Percentiles rank a stretch among this genome's conserved stretches.
These are phyloP conservation scores for Seriola rivoliana DNA, from an alignment of 2,113 vertebrate genomes.

Conservation along the genomic window DNA sequence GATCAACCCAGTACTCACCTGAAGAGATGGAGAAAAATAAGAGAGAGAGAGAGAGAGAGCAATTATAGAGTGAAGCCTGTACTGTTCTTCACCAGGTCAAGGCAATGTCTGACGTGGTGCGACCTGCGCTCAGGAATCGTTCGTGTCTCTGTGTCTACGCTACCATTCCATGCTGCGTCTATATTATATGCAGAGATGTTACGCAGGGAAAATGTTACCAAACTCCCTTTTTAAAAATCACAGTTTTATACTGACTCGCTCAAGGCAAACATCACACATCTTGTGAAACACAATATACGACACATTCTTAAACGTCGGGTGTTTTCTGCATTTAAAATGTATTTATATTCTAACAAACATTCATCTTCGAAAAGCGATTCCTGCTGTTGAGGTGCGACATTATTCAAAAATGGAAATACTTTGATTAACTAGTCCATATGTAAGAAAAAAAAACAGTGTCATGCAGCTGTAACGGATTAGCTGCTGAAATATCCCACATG, in stretches of 20 bases:
- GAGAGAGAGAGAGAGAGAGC: background rate
- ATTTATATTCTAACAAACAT: constrained; percentile 6
- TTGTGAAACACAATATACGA: background rate
- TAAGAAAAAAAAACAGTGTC: background rate
- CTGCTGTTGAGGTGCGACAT: constrained; percentile 17
- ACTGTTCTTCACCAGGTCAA: background rate
- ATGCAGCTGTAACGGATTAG: background rate
- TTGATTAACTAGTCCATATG: background rate
- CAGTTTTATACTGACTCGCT: background rate
- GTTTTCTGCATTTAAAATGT: background rate
- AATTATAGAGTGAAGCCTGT: background rate
- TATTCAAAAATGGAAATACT: background rate
- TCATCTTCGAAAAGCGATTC: constrained; percentile 13
- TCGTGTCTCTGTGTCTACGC: background rate
- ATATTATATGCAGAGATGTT: background rate
- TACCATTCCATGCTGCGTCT: background rate
- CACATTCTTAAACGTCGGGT: background rate
- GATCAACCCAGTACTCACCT: constrained; percentile 99
- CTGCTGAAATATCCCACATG: background rate
- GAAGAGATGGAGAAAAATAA: constrained; percentile 33
- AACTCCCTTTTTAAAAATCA: background rate
- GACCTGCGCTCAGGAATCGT: background rate
- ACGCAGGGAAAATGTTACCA: background rate
- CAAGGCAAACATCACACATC: background rate
- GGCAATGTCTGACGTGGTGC: background rate